Evolutionary conservation across 2,888 invertebrate genomes (phyloP).

Genomic region (Nephrotoma flavescens): DNA sequence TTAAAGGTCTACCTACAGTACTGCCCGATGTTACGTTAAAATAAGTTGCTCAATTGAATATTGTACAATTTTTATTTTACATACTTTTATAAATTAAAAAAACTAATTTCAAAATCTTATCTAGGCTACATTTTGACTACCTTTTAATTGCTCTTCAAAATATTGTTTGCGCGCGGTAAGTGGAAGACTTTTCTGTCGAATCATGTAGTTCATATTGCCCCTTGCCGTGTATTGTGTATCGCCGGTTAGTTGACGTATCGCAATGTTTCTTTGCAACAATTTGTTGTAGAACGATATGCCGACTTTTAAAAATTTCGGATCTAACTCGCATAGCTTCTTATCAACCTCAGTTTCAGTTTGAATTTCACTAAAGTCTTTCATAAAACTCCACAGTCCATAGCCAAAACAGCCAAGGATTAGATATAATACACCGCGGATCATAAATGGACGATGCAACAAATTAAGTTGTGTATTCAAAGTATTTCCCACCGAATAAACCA

Average conservation of each 20-base stretch:
- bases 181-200: conserved; percentile 50
- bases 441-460: conserved; percentile 38
- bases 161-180: conserved; percentile 47
- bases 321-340: conserved; percentile 40
- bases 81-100: not conserved
- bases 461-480: conserved; percentile 38
- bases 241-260: conserved; percentile 51
- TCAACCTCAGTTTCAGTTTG: conserved; percentile 49
- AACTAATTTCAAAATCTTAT: not conserved
- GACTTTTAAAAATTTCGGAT: conserved; percentile 48
- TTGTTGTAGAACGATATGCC: conserved; percentile 66
- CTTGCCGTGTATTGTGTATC: conserved; percentile 43
- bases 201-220: conserved; percentile 53
- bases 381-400: conserved; percentile 42
- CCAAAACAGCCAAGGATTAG: conserved; percentile 39
- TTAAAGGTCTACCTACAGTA: not conserved
- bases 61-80: not conserved
- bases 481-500: conserved; percentile 37
- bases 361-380: conserved; percentile 49
- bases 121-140: not conserved
- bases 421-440: conserved; percentile 37
- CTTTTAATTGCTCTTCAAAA: conserved; percentile 39
- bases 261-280: conserved; percentile 54
- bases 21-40: not conserved
- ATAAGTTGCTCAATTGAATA: not conserved